Conservation (phyloP, 2,113 vertebrate genomes). For the Taurulus bubalis region DNA sequence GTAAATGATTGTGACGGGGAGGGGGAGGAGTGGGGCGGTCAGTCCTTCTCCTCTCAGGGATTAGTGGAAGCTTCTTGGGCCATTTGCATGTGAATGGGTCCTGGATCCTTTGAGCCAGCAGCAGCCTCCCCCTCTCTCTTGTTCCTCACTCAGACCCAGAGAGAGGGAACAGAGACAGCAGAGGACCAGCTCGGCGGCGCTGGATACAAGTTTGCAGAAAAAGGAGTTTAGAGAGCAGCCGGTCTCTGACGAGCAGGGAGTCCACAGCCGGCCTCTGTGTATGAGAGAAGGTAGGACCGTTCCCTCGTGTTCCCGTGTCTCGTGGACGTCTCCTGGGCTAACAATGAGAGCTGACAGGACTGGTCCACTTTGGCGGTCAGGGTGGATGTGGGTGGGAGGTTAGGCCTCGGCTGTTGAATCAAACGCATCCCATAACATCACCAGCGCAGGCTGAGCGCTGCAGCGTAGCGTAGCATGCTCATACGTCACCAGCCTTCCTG, state of each 20-base stretch:
- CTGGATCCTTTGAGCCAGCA: constrained; percentile 73
- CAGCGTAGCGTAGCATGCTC: too few relatives aligned
- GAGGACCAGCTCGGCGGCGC: constrained; percentile 15
- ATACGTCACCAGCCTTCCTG: neutral
- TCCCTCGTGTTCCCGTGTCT: constrained; percentile 12
- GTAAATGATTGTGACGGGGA: constrained; percentile 58
- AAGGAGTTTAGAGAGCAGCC: neutral
- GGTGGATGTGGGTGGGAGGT: constrained; percentile 32
- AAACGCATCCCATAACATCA: neutral
- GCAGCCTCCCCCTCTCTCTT: constrained; percentile 54
- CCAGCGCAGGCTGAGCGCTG: neutral
- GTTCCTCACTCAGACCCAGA: constrained; percentile 45
- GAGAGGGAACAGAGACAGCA: constrained; percentile 41
- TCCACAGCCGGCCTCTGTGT: constrained; percentile 53
- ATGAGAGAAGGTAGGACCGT: constrained; percentile 82
- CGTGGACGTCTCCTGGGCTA: constrained; percentile 49
- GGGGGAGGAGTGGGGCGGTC: constrained; percentile 25
- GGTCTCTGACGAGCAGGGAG: neutral
- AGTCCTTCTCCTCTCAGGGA: constrained; percentile 71
- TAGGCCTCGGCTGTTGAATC: constrained; percentile 42
- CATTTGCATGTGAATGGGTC: constrained; percentile 86
- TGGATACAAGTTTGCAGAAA: constrained; percentile 22
- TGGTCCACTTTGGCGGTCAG: constrained; percentile 58
- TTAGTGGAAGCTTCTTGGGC: constrained; percentile 81
- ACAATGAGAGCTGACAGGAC: constrained; percentile 76